These are phyloP conservation scores for Xanthorhoe spadicearia DNA, from an alignment of 2,888 invertebrate genomes.

Conservation along the genomic window DNA sequence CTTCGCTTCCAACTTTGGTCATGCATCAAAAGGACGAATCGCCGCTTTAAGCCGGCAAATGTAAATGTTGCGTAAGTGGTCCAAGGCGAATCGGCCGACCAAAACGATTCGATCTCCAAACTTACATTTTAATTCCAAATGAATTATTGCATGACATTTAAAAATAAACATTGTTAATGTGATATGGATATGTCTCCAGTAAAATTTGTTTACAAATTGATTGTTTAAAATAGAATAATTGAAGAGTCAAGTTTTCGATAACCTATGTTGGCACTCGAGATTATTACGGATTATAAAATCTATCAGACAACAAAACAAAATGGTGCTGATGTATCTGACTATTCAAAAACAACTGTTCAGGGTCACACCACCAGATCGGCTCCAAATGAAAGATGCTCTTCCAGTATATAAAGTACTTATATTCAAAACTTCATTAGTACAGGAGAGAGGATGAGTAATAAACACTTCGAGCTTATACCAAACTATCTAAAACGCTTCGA, in stretches of 20 bases:
- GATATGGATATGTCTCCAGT: slow-evolving; percentile 17
- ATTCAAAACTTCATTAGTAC: too few relatives aligned
- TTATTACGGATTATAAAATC: slow-evolving; percentile 10
- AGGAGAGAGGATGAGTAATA: too few relatives aligned
- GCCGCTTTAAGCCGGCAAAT: slow-evolving; percentile 50
- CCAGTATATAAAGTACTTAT: too few relatives aligned
- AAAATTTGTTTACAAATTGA: slow-evolving; percentile 16
- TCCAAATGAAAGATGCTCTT: too few relatives aligned
- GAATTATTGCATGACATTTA: slow-evolving; percentile 24
- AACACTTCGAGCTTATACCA: too few relatives aligned
- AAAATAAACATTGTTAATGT: slow-evolving; percentile 26
- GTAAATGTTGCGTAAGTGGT: slow-evolving; percentile 65
- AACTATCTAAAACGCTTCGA: too few relatives aligned
- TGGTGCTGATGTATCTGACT: too few relatives aligned
- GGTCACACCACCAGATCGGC: too few relatives aligned
- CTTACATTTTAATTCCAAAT: slow-evolving; percentile 46
- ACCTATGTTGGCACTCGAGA: slow-evolving; percentile 22
- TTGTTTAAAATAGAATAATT: slow-evolving; percentile 8
- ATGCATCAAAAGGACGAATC: slow-evolving; percentile 41
- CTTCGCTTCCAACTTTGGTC: slow-evolving; percentile 32
- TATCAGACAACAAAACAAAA: not conserved
- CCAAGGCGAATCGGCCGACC: slow-evolving; percentile 68
- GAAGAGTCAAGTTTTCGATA: slow-evolving; percentile 17
- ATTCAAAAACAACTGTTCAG: too few relatives aligned
- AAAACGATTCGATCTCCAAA: slow-evolving; percentile 59